These are phyloP conservation scores for Buathra laborator DNA, from an alignment of 2,888 invertebrate species.

Conservation along the genomic window DNA sequence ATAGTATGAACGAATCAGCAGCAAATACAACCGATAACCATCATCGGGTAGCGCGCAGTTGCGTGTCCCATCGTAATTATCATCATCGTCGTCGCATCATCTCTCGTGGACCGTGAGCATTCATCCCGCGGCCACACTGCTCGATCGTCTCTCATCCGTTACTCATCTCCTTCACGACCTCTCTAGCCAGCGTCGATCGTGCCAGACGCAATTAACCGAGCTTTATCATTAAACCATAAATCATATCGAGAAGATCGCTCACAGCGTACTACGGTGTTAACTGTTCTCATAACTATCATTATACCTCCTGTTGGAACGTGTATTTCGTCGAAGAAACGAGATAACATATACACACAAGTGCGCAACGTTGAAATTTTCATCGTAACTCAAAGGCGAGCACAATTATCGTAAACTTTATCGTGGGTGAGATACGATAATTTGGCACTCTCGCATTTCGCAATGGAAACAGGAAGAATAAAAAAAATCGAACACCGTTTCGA, in stretches of 20 bases:
- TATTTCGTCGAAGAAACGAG: background rate
- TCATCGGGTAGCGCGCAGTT: constrained; percentile 23
- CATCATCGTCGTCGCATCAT: constrained; percentile 2
- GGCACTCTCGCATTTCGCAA: background rate
- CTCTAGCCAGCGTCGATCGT: background rate
- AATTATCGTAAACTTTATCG: background rate
- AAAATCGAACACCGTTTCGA: background rate
- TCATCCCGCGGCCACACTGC: constrained; percentile 2
- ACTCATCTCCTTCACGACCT: background rate
- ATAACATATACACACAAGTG: background rate
- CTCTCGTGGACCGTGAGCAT: background rate
- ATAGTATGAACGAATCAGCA: background rate
- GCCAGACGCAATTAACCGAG: constrained; percentile 29
- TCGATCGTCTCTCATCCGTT: background rate
- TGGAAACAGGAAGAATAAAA: background rate
- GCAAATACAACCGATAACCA: constrained; percentile 18
- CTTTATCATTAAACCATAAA: constrained; percentile 35
- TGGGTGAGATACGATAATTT: background rate
- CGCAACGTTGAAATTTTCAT: background rate
- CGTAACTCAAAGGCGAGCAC: background rate
- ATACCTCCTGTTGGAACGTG: background rate
- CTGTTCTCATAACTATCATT: constrained; percentile 1
- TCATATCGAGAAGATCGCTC: background rate
- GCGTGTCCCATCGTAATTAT: background rate
- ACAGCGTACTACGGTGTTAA: background rate